phyloP scores from a whole-genome alignment of 2,797 vertebrate species.

The Syngnathus acus region DNA sequence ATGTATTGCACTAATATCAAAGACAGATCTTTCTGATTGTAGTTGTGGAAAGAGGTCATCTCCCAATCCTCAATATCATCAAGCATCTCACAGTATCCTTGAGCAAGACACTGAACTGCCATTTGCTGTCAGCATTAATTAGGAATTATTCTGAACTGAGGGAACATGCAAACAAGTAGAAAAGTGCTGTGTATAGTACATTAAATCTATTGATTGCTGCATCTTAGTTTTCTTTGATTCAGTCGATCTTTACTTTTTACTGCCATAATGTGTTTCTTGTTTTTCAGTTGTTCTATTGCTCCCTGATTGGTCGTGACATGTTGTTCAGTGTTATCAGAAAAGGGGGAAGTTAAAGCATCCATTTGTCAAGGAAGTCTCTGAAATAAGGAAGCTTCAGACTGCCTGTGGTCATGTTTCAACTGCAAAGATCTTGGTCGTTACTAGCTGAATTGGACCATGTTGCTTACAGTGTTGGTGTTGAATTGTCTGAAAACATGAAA shows the following conservation, averaged over 20 bases:
- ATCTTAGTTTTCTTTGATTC: not conserved
- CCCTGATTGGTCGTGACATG: conserved; percentile 18
- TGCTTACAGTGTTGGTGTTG: not conserved
- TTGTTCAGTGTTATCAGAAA: conserved; percentile 53
- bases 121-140: too few species aligned
- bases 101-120: too few species aligned
- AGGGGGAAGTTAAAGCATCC: conserved; percentile 64
- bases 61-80: too few species aligned
- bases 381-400: conserved; percentile 72
- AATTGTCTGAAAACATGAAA: not conserved
- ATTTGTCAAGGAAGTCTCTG: conserved; percentile 70
- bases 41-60: too few species aligned
- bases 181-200: too few species aligned
- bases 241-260: not conserved
- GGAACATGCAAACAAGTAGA: too few species aligned
- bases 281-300: conserved; percentile 15
- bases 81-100: too few species aligned
- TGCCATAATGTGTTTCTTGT: not conserved
- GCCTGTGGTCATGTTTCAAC: conserved; percentile 7
- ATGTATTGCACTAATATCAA: too few species aligned
- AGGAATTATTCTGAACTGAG: too few species aligned
- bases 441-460: not conserved
- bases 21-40: too few species aligned
- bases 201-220: too few species aligned
- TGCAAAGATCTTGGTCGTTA: not conserved